Base-by-base conservation (phyloP, 2,797 vertebrate species). In the Xiphorhynchus erythropygius region DNA sequence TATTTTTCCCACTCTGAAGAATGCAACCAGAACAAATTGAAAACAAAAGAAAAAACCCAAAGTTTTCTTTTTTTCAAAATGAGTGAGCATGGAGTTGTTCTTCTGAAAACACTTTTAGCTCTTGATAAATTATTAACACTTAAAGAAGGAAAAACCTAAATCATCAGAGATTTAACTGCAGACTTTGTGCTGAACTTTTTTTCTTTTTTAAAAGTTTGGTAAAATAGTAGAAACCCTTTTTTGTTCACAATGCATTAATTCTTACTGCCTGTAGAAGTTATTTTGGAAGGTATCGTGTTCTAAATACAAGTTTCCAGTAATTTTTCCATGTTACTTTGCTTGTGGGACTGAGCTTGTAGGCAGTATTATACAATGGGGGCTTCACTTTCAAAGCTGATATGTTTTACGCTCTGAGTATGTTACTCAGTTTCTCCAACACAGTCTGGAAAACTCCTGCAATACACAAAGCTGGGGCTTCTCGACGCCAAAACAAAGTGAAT, bases 261-360 rank as follows among this genome's bases (percentile, higher is more conserved):
- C 94, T 97, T 95, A 84, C 69, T 90, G 84, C 86, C 94, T 91
- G 59, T 91, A 97, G 91, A 98, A 97, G 96, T 96, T 86, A 91
- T 95, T 97, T 97, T 97, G 93, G 91, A 97, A 97, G 93, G 77
- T 96, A 93, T 95, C 56, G 60, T 96, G 89, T 96, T 98, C 97
- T 97, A 97, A 96, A 96, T 94, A 90, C 8, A 11, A 94, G 74
- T 97, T 98, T 97, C 96, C 96, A 95, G 87, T 96, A 94, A 95
- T 96, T 96, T 97, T 97, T 97, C 90, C 83, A 89, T 65, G 87
- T 93, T 97, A 95, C 33, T 96, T 95, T 55, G 74, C 84, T 94
- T 94, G 84, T 95, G 90, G 68, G 83, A 80, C 50, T 82, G 59
- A 91, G 18, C 47, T 93, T 86, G 60, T 67, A 91, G 84, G 74